A percentile compares a stretch with the other conserved stretches of the same genome.
Conservation (phyloP, 2,888 invertebrate species). For the Hypercompe scribonia region DNA sequence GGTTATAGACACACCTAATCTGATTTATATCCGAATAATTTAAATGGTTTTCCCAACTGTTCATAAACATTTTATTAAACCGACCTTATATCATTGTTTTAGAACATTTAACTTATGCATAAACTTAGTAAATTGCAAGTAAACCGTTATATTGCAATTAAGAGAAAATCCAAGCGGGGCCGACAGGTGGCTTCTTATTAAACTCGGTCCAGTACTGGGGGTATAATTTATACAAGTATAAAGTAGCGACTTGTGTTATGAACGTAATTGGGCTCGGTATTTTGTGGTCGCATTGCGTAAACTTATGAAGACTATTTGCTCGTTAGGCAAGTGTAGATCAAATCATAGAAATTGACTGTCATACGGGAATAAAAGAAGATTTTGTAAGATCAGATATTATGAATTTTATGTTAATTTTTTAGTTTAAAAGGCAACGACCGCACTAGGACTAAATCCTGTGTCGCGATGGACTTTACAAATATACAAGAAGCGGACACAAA, state of each 20-base stretch:
- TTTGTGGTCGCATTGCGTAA: constrained; percentile 35
- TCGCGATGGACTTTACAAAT: too few relatives aligned
- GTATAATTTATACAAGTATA: constrained; percentile 69
- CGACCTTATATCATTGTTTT: not conserved
- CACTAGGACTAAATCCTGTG: too few relatives aligned
- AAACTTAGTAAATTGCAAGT: constrained; percentile 42
- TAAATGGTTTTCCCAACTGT: too few relatives aligned
- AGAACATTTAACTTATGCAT: constrained; percentile 2
- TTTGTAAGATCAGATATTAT: too few relatives aligned
- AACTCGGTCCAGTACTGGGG: constrained; percentile 61
- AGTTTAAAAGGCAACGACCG: too few relatives aligned
- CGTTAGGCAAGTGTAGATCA: not conserved
- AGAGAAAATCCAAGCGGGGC: constrained; percentile 65
- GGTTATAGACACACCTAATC: too few relatives aligned
- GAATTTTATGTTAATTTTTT: too few relatives aligned
- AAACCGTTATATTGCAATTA: constrained; percentile 68
- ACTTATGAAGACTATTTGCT: constrained; percentile 21
- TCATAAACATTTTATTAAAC: not conserved
- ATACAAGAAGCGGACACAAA: too few relatives aligned
- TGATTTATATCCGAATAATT: too few relatives aligned
- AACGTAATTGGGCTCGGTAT: constrained; percentile 34
- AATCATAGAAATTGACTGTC: not conserved
- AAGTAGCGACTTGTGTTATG: constrained; percentile 40
- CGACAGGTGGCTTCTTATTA: constrained; percentile 82
- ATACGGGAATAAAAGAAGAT: too few relatives aligned